Conservation (phyloP, 2,113 vertebrate species). For the Numida meleagris region DNA sequence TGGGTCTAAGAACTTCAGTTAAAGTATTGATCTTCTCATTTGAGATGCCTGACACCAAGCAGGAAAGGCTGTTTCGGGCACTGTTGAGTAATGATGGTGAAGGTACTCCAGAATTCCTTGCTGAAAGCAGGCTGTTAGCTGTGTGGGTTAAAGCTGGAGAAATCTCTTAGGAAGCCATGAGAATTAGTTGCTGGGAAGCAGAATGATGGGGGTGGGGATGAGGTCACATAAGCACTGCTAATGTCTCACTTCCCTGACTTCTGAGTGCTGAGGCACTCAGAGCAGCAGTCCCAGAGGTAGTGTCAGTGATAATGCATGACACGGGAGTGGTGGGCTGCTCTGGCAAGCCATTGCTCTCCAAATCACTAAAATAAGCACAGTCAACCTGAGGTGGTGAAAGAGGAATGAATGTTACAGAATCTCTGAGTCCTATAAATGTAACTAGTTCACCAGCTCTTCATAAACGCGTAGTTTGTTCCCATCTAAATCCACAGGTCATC, state of each 20-base stretch:
- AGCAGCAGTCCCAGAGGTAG: neutral
- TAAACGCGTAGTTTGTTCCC: neutral
- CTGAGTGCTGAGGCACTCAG: neutral
- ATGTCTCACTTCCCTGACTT: neutral
- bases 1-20: neutral
- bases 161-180: neutral
- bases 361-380: neutral
- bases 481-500: neutral
- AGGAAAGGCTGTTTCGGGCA: neutral
- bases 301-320: neutral
- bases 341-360: neutral
- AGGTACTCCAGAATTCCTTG: neutral
- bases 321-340: neutral
- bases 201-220: neutral
- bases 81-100: neutral
- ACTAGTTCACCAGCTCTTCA: neutral
- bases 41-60: neutral
- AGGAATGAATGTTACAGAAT: neutral
- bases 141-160: neutral
- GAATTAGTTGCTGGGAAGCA: neutral
- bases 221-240: neutral
- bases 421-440: neutral
- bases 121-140: neutral
- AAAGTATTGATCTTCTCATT: neutral
- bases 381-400: neutral